Conservation (phyloP, 1,140 invertebrate genomes). For the Zophobas atratus region DNA sequence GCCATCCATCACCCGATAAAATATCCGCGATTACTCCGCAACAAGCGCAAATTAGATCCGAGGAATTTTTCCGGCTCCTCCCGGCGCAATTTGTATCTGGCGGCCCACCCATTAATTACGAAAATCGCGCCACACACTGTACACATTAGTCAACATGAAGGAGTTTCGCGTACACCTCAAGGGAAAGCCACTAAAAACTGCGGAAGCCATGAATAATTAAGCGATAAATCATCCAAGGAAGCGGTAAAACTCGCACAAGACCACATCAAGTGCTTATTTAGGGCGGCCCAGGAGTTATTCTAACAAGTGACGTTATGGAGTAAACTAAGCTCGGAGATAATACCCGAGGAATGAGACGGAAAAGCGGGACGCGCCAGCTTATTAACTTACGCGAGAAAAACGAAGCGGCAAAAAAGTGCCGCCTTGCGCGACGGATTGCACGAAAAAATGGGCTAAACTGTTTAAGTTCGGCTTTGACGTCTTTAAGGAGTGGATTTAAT, state of each 20-base stretch:
- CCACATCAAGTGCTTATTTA: constrained; percentile 29
- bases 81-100: constrained; percentile 1
- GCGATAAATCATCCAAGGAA: constrained; percentile 37
- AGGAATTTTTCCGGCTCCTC: background rate
- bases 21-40: too few species aligned
- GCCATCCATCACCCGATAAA: too few species aligned
- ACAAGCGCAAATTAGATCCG: background rate
- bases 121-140: constrained; percentile 24
- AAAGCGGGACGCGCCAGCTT: too few species aligned
- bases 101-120: constrained; percentile 19
- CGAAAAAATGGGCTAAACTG: too few species aligned
- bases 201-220: constrained; percentile 43
- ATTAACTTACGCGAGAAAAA: too few species aligned
- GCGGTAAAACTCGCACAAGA: constrained; percentile 40
- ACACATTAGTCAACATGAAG: constrained; percentile 35
- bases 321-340: background rate
- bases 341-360: too few species aligned
- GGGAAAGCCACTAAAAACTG: constrained; percentile 35
- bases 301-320: constrained; percentile 12
- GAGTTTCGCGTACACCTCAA: constrained; percentile 15
- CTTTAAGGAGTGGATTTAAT: too few species aligned
- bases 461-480: too few species aligned
- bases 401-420: too few species aligned
- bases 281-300: background rate
- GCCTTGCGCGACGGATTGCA: too few species aligned